phyloP scores from a whole-genome alignment of 1,140 invertebrate species.

The Megathymus violae region DNA sequence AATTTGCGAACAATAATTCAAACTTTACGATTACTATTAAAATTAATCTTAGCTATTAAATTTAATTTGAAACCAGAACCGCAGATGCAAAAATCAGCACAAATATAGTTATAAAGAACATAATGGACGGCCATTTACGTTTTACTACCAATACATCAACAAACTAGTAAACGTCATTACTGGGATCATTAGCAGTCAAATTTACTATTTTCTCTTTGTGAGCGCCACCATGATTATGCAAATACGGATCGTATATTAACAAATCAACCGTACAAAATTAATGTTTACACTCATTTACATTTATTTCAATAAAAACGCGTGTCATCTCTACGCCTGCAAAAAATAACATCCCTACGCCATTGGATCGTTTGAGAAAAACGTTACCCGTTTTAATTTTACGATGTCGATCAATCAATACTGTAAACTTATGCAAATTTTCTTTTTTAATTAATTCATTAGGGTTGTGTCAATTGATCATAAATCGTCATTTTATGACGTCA shows the following conservation, averaged over 20 bases:
- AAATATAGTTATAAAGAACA: slow-evolving; percentile 60
- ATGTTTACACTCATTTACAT: slow-evolving; percentile 79
- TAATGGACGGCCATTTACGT: slow-evolving; percentile 56
- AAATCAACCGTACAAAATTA: slow-evolving; percentile 83
- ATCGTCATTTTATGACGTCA: slow-evolving; percentile 67
- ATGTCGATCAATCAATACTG: slow-evolving; percentile 70
- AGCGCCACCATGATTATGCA: slow-evolving; percentile 68
- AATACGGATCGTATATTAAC: slow-evolving; percentile 70
- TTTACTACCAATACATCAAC: slow-evolving; percentile 71
- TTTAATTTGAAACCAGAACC: slow-evolving; percentile 48
- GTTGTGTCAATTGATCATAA: slow-evolving; percentile 51
- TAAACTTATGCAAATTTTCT: slow-evolving; percentile 62
- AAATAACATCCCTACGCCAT: slow-evolving; percentile 53
- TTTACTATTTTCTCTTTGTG: slow-evolving; percentile 45
- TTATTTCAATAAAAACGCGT: slow-evolving; percentile 71
- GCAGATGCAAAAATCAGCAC: slow-evolving; percentile 53
- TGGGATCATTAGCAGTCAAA: slow-evolving; percentile 52
- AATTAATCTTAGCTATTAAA: slow-evolving; percentile 54
- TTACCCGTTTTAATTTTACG: slow-evolving; percentile 61
- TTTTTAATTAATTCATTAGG: slow-evolving; percentile 73
- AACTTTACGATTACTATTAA: slow-evolving; percentile 41
- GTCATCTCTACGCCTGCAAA: slow-evolving; percentile 60
- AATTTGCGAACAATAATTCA: background rate
- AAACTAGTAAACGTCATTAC: slow-evolving; percentile 71
- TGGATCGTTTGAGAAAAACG: slow-evolving; percentile 52